Percentiles rank a stretch among this genome's conserved stretches.
phyloP scores from a whole-genome alignment of 2,113 vertebrate genomes.

The Meriones unguiculatus region DNA sequence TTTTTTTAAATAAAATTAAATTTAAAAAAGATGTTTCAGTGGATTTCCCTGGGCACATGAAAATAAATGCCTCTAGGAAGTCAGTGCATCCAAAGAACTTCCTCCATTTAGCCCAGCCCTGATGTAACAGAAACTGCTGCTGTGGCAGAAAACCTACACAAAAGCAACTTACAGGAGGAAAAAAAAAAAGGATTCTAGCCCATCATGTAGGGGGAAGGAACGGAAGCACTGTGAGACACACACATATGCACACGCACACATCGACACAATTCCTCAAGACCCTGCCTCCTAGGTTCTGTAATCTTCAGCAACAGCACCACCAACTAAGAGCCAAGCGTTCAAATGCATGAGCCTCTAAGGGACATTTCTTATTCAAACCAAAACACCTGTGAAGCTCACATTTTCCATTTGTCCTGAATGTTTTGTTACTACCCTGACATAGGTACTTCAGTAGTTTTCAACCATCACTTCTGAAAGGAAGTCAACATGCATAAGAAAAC shows the following conservation, averaged over 20 bases:
- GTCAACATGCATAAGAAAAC: neutral
- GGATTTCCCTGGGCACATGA: neutral
- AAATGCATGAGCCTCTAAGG: neutral
- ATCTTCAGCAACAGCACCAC: neutral
- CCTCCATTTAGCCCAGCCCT: neutral
- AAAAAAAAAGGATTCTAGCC: neutral
- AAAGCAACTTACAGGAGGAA: neutral
- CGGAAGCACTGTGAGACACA: neutral
- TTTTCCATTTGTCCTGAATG: neutral
- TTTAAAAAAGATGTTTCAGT: neutral
- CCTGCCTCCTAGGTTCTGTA: neutral
- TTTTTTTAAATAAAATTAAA: too few relatives aligned
- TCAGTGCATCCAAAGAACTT: neutral
- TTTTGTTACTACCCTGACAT: conserved; percentile 1
- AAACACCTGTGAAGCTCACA: neutral
- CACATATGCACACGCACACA: neutral
- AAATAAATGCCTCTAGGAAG: neutral
- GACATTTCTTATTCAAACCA: neutral
- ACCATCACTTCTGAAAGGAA: conserved; percentile 23
- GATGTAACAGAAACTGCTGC: neutral
- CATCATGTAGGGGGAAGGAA: too few relatives aligned
- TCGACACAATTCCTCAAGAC: neutral
- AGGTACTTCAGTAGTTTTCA: neutral
- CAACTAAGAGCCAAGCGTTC: neutral
- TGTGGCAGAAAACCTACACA: neutral